Percentiles rank a stretch among this genome's conserved stretches.
These are phyloP conservation scores for Syrrhaptes paradoxus DNA, from an alignment of 2,113 vertebrate species.

Conservation along the genomic window DNA sequence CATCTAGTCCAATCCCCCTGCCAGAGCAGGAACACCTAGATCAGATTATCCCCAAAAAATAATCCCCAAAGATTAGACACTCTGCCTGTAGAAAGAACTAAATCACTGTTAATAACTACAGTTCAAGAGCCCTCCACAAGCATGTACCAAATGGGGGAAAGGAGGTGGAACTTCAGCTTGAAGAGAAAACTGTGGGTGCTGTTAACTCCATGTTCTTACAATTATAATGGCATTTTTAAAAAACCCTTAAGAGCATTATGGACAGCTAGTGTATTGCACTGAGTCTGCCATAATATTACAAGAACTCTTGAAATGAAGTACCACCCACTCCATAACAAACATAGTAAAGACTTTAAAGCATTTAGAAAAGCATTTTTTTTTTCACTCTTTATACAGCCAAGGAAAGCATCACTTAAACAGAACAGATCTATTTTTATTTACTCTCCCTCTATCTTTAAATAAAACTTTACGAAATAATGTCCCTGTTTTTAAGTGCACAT, in stretches of 20 bases:
- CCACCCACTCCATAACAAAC: neutral
- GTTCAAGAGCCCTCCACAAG: neutral
- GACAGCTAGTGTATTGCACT: neutral
- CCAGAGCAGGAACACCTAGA: no score
- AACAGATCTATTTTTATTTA: neutral
- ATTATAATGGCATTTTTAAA: neutral
- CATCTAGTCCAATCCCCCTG: no score
- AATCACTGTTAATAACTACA: neutral
- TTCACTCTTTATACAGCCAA: neutral
- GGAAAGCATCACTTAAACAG: neutral
- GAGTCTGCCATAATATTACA: neutral
- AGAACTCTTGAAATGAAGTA: neutral
- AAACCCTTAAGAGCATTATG: no score
- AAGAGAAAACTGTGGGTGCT: neutral
- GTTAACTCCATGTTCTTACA: neutral
- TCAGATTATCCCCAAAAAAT: no score
- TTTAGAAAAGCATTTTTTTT: neutral
- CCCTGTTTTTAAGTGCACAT: neutral
- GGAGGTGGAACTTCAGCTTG: neutral
- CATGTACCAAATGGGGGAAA: rapidly evolving
- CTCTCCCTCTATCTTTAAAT: neutral
- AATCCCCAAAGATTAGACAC: neutral
- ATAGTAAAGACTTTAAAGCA: neutral
- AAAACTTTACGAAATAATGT: neutral
- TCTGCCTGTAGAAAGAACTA: neutral